phyloP scores from a whole-genome alignment of 1,140 invertebrate species.

The Pentalonia nigronervosa region DNA sequence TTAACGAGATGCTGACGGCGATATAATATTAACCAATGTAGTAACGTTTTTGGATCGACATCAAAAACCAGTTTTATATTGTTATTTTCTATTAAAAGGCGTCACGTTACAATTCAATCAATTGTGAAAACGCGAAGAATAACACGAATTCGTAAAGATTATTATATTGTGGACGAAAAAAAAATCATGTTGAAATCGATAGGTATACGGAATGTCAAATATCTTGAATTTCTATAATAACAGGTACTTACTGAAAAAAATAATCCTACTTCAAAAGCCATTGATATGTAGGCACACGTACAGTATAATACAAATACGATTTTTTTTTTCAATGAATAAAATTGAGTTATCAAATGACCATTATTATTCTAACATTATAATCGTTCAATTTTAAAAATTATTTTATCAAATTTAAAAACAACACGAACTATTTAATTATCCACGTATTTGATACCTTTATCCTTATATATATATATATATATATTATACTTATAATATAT shows the following conservation, averaged over 20 bases:
- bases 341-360: not conserved
- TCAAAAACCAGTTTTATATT: constrained; percentile 24
- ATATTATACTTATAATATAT: not conserved
- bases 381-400: not conserved
- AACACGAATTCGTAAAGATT: not conserved
- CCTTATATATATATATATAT: not conserved
- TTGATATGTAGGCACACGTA: not conserved
- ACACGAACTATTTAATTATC: not conserved
- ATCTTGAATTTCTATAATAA: not conserved
- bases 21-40: constrained; percentile 24
- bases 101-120: constrained; percentile 38
- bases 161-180: not conserved
- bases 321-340: not conserved
- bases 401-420: not conserved
- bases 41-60: not conserved
- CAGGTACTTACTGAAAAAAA: not conserved
- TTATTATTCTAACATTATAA: not conserved
- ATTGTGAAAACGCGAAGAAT: constrained; percentile 14
- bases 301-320: not conserved
- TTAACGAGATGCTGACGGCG: not conserved
- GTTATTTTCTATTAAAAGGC: constrained; percentile 36
- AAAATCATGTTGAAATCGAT: constrained; percentile 10
- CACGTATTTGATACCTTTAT: not conserved
- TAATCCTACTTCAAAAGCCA: not conserved
- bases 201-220: not conserved